Evolutionary conservation across 2,113 vertebrate genomes (phyloP).

Genomic region (Protobothrops mucrosquamatus): DNA sequence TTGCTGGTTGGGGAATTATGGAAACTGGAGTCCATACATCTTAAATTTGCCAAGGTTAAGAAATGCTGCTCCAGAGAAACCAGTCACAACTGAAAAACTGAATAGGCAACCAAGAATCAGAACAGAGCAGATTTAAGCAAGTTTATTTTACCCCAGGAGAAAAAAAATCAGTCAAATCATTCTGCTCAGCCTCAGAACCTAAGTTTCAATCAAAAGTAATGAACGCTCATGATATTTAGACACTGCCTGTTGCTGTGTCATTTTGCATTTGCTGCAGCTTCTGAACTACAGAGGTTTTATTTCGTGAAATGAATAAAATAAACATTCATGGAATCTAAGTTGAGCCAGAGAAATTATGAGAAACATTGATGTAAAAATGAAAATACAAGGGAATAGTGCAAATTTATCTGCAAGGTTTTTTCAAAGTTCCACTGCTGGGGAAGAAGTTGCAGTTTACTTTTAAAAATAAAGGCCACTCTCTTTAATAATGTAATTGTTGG

Average conservation of each 20-base stretch:
- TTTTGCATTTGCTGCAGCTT: neutral
- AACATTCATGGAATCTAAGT: neutral
- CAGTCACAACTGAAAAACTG: neutral
- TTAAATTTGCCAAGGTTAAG: too few species aligned
- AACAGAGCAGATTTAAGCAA: neutral
- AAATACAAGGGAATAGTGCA: neutral
- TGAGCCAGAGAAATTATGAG: neutral
- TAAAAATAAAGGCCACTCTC: neutral
- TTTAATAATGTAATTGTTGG: neutral
- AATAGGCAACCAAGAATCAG: neutral
- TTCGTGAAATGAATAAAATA: neutral
- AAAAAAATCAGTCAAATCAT: neutral
- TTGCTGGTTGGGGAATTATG: too few species aligned
- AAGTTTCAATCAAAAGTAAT: neutral
- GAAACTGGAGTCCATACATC: too few species aligned
- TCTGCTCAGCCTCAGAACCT: neutral
- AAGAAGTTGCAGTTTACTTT: neutral
- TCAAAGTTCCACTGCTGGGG: neutral
- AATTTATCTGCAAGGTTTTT: neutral
- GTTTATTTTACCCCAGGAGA: neutral
- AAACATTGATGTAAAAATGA: neutral
- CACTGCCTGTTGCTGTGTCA: neutral
- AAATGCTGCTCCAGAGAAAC: too few species aligned
- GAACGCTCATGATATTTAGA: neutral
- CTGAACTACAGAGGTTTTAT: neutral